These are phyloP conservation scores for Alouatta palliata DNA, from an alignment of 2,113 vertebrate genomes.

Conservation along the genomic window DNA sequence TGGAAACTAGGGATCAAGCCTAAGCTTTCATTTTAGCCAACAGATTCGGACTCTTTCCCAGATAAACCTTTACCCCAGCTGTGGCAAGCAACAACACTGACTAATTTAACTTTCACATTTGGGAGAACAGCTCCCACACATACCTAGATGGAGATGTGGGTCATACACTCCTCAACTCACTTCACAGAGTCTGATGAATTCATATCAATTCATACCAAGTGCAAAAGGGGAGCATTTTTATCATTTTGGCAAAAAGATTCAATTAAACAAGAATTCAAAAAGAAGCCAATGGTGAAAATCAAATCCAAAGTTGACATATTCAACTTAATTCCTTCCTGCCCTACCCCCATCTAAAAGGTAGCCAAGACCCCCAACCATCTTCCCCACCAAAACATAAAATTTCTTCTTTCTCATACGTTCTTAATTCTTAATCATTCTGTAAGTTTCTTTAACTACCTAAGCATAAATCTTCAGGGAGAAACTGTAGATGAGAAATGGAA, in stretches of 20 bases:
- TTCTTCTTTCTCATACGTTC: background rate
- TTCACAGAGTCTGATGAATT: constrained; percentile 41
- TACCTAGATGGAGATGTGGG: background rate
- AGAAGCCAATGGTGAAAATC: constrained; percentile 13
- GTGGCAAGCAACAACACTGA: background rate
- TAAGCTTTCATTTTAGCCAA: constrained; percentile 25
- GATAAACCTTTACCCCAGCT: constrained; percentile 48
- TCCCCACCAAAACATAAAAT: background rate
- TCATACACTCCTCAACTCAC: background rate
- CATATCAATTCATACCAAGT: background rate
- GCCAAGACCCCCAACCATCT: background rate
- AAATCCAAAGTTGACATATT: background rate
- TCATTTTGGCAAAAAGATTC: constrained; percentile 29
- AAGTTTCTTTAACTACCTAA: background rate
- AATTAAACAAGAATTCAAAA: constrained; percentile 47
- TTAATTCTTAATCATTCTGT: background rate
- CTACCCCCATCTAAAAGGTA: background rate
- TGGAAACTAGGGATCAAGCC: constrained; percentile 16
- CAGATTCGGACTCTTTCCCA: constrained; percentile 21
- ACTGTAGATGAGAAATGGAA: background rate
- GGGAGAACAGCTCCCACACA: constrained; percentile 47
- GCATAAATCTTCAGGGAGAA: background rate
- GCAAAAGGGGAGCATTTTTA: constrained; percentile 27
- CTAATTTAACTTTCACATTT: constrained; percentile 55
- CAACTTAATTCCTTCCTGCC: background rate